Conservation (phyloP, 2,113 vertebrate species). For the Mus musculus region GRCm39 chr10:29249001-29249500, state of each 20-base stretch:
- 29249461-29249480: background rate
- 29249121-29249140: background rate
- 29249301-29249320: background rate
- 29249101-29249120: background rate
- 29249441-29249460: background rate
- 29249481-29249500: background rate
- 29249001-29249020: too few species aligned
- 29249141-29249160: background rate
- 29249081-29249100: background rate
- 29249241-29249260: background rate
- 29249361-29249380: background rate
- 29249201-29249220: background rate
- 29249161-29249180: background rate
- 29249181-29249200: background rate
- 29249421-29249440: background rate
- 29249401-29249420: background rate
- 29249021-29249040: background rate
- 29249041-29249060: background rate
- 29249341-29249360: background rate
- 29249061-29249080: background rate
- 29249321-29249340: background rate
- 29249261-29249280: background rate
- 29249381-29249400: background rate
- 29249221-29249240: background rate
- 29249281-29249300: background rate